These are phyloP conservation scores for Gymnogyps californianus DNA, from an alignment of 2,113 vertebrate species.

Conservation along the genomic window DNA sequence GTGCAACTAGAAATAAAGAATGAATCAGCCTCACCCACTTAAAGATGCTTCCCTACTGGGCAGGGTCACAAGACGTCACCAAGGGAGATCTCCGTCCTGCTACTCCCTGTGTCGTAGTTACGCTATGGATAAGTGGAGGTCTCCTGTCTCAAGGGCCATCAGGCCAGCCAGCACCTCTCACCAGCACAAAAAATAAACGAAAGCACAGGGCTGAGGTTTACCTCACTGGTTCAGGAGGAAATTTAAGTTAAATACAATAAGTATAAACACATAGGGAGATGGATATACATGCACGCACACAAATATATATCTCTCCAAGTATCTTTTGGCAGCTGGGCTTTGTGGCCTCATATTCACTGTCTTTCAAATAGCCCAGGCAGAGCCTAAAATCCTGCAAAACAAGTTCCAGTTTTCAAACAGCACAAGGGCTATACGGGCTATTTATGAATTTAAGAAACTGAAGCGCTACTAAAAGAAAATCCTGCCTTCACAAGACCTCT, in stretches of 20 bases:
- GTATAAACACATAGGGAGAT: too few species aligned
- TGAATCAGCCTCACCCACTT: not conserved
- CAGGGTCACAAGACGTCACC: not conserved
- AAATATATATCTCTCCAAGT: not conserved
- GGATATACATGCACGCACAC: too few species aligned
- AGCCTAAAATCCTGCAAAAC: not conserved
- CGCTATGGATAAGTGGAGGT: fast-evolving
- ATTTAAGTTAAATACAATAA: not conserved
- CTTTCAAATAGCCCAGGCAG: not conserved
- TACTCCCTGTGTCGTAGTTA: not conserved
- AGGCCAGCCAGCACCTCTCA: not conserved
- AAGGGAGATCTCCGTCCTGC: not conserved
- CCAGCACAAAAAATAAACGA: not conserved
- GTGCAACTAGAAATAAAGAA: not conserved
- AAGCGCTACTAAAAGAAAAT: not conserved
- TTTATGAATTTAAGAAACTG: not conserved
- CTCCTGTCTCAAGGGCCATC: not conserved
- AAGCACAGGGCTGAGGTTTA: not conserved
- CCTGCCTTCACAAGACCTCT: not conserved
- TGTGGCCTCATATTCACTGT: not conserved
- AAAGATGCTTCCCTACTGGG: not conserved
- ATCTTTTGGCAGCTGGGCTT: not conserved
- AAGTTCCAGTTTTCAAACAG: not conserved
- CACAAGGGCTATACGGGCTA: not conserved
- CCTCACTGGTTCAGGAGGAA: not conserved